A percentile compares a stretch with the other conserved stretches of the same genome.
Conservation (phyloP, 2,888 invertebrate genomes). For the Hipparchia semele region DNA sequence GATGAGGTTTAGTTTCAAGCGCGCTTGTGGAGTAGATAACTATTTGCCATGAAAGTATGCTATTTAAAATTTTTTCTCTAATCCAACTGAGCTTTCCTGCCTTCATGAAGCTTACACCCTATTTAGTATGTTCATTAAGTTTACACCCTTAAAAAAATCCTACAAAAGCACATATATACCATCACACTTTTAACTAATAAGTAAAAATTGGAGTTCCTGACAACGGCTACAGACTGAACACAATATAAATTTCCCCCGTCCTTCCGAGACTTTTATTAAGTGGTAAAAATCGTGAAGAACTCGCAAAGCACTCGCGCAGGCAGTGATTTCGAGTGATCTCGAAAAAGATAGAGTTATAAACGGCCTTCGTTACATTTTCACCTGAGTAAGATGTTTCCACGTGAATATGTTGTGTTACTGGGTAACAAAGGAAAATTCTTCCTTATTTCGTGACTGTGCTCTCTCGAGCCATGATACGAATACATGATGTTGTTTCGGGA, state of each 20-base stretch:
- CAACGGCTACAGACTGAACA: background rate
- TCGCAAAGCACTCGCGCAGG: background rate
- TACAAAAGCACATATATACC: background rate
- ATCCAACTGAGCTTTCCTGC: too few relatives aligned
- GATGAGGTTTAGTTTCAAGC: too few relatives aligned
- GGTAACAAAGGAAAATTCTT: constrained; percentile 1
- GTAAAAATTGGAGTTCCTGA: background rate
- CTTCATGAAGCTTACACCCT: too few relatives aligned
- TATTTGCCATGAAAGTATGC: too few relatives aligned
- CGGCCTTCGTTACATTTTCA: constrained; percentile 18
- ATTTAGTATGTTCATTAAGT: too few relatives aligned
- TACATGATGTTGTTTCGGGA: background rate
- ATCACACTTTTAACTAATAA: background rate
- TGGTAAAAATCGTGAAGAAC: constrained; percentile 10
- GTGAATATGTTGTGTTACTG: constrained; percentile 1
- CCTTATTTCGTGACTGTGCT: constrained; percentile 6
- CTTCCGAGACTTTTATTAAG: constrained; percentile 12
- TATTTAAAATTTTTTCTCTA: too few relatives aligned
- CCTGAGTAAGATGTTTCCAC: constrained; percentile 10
- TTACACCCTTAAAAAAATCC: background rate
- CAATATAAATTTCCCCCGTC: background rate
- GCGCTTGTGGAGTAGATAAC: too few relatives aligned
- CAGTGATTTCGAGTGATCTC: constrained; percentile 20
- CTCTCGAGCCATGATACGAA: constrained; percentile 9
- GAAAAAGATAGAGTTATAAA: constrained; percentile 25